Percentiles rank a stretch among this genome's conserved stretches.
phyloP scores from a whole-genome alignment of 2,113 vertebrate species.

The Tragulus kanchil region DNA sequence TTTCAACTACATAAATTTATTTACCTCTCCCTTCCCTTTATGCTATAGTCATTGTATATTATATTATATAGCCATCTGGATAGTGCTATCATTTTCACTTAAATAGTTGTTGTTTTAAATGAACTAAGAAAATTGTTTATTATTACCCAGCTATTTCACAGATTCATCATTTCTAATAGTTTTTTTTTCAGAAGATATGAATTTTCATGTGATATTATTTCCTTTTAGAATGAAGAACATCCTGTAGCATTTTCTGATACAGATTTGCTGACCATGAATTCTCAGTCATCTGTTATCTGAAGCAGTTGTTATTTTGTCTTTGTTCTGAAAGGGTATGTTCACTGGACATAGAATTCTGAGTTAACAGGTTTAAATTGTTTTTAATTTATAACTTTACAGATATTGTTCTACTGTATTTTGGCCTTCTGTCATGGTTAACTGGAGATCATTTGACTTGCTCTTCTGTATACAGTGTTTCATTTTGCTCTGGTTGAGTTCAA shows the following conservation, averaged over 20 bases:
- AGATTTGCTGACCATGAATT: neutral
- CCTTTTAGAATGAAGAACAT: neutral
- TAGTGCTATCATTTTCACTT: neutral
- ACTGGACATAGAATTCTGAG: neutral
- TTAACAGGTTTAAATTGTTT: neutral
- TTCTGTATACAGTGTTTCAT: no score
- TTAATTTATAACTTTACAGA: neutral
- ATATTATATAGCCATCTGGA: neutral
- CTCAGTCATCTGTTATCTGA: neutral
- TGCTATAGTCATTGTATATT: accelerated
- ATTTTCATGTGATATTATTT: neutral
- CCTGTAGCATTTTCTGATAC: neutral
- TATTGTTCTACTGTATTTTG: neutral
- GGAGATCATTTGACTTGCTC: neutral
- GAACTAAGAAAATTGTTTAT: neutral
- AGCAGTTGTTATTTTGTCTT: neutral
- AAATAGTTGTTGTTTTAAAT: neutral
- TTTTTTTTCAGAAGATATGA: neutral
- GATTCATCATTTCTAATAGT: neutral
- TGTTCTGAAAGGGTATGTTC: neutral
- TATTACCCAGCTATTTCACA: neutral
- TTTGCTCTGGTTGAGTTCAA: neutral
- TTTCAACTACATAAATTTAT: accelerated
- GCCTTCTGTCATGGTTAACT: accelerated
- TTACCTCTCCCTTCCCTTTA: neutral